Percentiles rank a stretch among this genome's conserved stretches.
Evolutionary conservation across 1,140 invertebrate genomes (phyloP).

Genomic region (Megalopta genalis): DNA sequence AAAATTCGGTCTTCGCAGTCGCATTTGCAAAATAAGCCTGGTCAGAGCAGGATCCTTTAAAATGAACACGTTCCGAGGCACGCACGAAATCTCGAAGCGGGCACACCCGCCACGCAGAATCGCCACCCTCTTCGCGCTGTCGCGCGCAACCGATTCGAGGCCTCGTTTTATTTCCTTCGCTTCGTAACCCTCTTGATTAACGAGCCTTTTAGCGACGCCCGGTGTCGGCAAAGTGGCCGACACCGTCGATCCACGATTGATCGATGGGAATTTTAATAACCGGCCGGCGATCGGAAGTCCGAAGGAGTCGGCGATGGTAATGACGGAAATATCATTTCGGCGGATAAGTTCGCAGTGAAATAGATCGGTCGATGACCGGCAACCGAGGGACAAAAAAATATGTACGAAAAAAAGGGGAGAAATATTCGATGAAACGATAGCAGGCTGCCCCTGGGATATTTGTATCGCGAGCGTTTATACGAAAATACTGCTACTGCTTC

Average conservation of each 20-base stretch:
- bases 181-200: slow-evolving; percentile 33
- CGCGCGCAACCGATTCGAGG: slow-evolving; percentile 4
- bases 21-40: too few species aligned
- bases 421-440: background rate
- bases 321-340: background rate
- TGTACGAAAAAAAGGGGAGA: too few species aligned
- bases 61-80: too few species aligned
- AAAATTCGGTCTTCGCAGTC: too few species aligned
- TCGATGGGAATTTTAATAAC: slow-evolving; percentile 39
- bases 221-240: background rate
- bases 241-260: slow-evolving; percentile 20
- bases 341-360: background rate
- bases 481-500: background rate
- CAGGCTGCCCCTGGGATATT: background rate
- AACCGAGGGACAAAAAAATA: too few species aligned
- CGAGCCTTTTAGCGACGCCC: slow-evolving; percentile 30
- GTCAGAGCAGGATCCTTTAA: too few species aligned
- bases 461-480: background rate
- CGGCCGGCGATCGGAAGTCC: slow-evolving; percentile 14
- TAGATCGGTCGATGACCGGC: too few species aligned
- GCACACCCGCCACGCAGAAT: background rate
- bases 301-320: background rate
- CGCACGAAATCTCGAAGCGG: slow-evolving; percentile 5
- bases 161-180: background rate
- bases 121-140: slow-evolving; percentile 15